Evolutionary conservation across 2,797 vertebrate genomes (phyloP), one percentile per base, ranked within the genome.

Genomic region (Moxostoma hubbsi): DNA sequence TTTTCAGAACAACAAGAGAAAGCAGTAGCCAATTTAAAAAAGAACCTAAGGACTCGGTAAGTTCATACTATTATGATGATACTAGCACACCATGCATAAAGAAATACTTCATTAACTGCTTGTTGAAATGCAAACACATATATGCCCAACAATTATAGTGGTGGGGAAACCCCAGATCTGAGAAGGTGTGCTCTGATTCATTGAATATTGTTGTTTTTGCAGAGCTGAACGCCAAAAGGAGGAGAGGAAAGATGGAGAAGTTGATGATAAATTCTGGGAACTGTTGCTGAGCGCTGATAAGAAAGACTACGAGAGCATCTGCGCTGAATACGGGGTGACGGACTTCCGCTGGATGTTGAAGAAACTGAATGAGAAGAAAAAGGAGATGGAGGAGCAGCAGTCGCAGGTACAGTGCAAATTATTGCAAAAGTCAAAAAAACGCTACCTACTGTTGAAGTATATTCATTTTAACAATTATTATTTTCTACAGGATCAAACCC

Each of bases 341-440:
- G 94, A 98, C 85, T 96, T 95, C 77, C 94, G 95, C 2, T 88
- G 96, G 84, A 95, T 97, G 94, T 89, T 97, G 78, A 97, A 89
- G 63, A 95, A 90, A 88, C 91, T 98, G 59, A 95, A 91, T 67
- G 91, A 94, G 83, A 91, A 95, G 81, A 96, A 90, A 85, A 82
- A 81, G 7, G 94, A 95, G 59, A 87, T 86, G 1, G 94, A 95
- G 62, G 85, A 84, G 71, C 89, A 93, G 75, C 92, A 96, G 77
- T 89, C 90, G 1, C 85, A 88, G 94, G 96, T 96, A 76, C 9
- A 79, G 45, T 45, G 53, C 46, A 43, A 59, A 65, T 70, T 2
- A 13, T 45, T 63, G 74, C 61, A 50, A 36, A 46, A 64, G 68
- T 6, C n/a, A 82, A 47, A 6, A 6, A 16, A 6, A 53, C 13